Conservation (phyloP, 2,888 invertebrate genomes). For the Drosophila imparisetae region DNA sequence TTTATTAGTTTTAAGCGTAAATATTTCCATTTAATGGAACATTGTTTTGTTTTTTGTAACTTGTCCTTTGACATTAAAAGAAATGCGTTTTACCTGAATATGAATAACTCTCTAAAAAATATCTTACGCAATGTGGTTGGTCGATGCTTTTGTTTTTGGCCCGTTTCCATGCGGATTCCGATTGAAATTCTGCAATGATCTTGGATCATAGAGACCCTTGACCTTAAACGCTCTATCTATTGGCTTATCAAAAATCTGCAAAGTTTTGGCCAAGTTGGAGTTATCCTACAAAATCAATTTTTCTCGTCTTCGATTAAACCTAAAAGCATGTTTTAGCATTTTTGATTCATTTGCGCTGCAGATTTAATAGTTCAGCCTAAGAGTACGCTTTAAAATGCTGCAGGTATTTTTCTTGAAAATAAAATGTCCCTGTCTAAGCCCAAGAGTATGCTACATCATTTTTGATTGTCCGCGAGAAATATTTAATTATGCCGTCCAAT, state of each 20-base stretch:
- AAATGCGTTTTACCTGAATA: slow-evolving; percentile 9
- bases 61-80: slow-evolving; percentile 51
- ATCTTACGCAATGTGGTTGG: background rate
- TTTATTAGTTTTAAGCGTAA: slow-evolving; percentile 73
- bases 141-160: background rate
- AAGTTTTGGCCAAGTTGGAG: background rate
- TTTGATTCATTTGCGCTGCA: background rate
- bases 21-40: slow-evolving; percentile 64
- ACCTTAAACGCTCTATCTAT: no score
- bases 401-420: background rate
- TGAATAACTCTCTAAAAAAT: background rate
- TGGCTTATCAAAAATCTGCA: background rate
- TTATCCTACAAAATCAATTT: background rate
- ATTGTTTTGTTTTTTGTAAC: slow-evolving; percentile 32
- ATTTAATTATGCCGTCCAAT: background rate
- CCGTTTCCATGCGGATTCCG: background rate
- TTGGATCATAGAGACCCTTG: background rate
- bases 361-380: background rate
- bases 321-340: background rate
- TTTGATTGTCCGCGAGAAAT: background rate
- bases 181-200: background rate
- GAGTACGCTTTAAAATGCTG: background rate
- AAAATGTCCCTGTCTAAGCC: rapidly evolving
- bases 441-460: background rate
- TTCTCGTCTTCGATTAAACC: background rate